A percentile compares a stretch with the other conserved stretches of the same genome.
Conservation (phyloP, 2,113 vertebrate genomes). For the Picathartes gymnocephalus region DNA sequence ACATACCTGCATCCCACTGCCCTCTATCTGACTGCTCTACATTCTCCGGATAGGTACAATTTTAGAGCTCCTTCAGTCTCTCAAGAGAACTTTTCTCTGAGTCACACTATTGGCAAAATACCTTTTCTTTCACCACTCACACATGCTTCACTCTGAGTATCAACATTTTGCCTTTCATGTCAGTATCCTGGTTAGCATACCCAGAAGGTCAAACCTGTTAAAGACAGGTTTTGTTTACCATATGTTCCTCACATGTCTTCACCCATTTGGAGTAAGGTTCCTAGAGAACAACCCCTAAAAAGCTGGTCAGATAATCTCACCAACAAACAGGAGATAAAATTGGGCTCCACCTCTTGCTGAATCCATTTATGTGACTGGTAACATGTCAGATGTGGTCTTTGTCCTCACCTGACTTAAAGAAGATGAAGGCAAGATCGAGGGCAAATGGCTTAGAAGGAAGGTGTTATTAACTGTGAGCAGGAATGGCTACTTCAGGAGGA, state of each 20-base stretch:
- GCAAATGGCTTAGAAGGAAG: neutral
- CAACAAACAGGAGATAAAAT: neutral
- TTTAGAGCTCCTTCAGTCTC: neutral
- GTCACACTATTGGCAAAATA: neutral
- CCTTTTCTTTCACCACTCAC: neutral
- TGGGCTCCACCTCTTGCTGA: neutral
- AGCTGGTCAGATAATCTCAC: neutral
- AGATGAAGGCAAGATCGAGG: neutral
- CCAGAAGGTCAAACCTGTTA: neutral
- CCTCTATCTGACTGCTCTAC: neutral
- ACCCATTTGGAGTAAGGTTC: neutral
- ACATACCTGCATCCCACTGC: neutral
- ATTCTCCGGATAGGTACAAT: neutral
- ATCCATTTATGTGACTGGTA: neutral
- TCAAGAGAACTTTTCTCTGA: neutral
- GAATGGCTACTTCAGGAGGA: neutral
- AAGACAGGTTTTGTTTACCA: neutral
- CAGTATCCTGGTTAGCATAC: neutral
- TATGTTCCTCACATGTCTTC: neutral
- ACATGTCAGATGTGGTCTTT: neutral
- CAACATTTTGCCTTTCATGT: neutral
- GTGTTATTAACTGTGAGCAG: neutral
- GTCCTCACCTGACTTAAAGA: neutral
- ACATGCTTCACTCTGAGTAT: neutral
- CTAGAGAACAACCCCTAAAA: neutral